Evolutionary conservation across 1,140 invertebrate genomes (phyloP), one percentile per base, ranked within the genome.

Genomic region (Diabrotica undecimpunctata): DNA sequence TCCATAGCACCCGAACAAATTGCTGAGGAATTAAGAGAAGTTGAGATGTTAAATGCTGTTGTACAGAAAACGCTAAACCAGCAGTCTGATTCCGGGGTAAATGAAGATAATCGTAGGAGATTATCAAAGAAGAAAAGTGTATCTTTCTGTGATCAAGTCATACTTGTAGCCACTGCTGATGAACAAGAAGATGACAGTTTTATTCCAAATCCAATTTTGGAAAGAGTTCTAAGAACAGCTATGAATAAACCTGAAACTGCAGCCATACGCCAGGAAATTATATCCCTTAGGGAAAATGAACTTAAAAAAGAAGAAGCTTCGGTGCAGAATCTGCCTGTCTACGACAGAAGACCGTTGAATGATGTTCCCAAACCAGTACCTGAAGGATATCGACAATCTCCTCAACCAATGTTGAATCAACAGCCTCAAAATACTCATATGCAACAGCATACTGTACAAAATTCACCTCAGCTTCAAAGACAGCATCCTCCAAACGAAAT

Each of bases 141-240:
- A 2, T 95, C 93, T 0, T 96, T 96, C 78, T 95, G 93, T 72
- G 93, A 96, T 77, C 92, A 95, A 80, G 93, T 96, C 0, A 93
- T 94, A 63, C 80, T 96, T 38, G 94, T 96, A 11, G 92, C 93
- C 5, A 94, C 92, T 12, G 93, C 94, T 0, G 93, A 95, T 73
- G 93, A 96, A 70, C 90, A 93, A 70, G 93, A 94, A 78, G 90
- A 93, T 61, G 92, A 94, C 61, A 90, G 90, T 71, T 94, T 93
- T 71, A 92, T 95, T 75, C 93, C 93, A 0, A 95, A 95, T 81
- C 93, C 93, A 10, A 94, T 96, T 68, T 78, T 95, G 65, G 92
- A 95, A 77, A 81, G 92, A 66, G 93, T 96, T 0, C 78, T 95
- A 5, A 84, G 91, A 61, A 92, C 91, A 0, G 91, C 92, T 0